These are phyloP conservation scores for Entomobrya multifasciata DNA, from an alignment of 2,888 invertebrate species.

Conservation along the genomic window DNA sequence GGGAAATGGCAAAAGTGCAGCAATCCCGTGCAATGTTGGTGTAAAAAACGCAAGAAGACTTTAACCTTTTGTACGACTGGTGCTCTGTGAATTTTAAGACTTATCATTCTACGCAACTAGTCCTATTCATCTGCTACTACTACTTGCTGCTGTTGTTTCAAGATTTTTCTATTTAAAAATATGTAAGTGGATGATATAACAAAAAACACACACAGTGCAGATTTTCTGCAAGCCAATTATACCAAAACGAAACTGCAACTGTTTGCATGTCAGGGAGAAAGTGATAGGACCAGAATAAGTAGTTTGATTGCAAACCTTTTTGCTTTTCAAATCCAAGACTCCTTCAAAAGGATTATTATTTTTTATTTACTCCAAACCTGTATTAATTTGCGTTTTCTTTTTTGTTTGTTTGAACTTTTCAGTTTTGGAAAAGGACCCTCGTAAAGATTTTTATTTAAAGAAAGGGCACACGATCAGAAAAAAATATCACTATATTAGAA, in stretches of 20 bases:
- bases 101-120: conserved; percentile 23
- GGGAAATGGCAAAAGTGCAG: conserved; percentile 11
- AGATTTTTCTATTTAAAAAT: conserved; percentile 43
- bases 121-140: conserved; percentile 41
- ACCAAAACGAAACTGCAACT: not conserved
- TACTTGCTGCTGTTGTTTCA: conserved; percentile 36
- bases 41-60: conserved; percentile 42
- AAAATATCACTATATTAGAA: conserved; percentile 45
- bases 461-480: conserved; percentile 25
- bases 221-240: not conserved
- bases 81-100: too few species aligned
- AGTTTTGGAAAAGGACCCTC: conserved; percentile 63
- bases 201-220: conserved; percentile 14
- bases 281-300: not conserved
- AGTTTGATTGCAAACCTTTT: conserved; percentile 11
- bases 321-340: conserved; percentile 19
- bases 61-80: conserved; percentile 52
- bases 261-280: conserved; percentile 20
- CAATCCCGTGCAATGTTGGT: not conserved
- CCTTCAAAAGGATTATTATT: not conserved
- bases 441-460: conserved; percentile 29
- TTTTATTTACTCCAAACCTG: conserved; percentile 12
- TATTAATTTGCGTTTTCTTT: conserved; percentile 59
- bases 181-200: conserved; percentile 51
- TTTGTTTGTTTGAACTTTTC: conserved; percentile 63